Conservation (phyloP, 2,888 invertebrate genomes). For the Agrenia bidenticulata region DNA sequence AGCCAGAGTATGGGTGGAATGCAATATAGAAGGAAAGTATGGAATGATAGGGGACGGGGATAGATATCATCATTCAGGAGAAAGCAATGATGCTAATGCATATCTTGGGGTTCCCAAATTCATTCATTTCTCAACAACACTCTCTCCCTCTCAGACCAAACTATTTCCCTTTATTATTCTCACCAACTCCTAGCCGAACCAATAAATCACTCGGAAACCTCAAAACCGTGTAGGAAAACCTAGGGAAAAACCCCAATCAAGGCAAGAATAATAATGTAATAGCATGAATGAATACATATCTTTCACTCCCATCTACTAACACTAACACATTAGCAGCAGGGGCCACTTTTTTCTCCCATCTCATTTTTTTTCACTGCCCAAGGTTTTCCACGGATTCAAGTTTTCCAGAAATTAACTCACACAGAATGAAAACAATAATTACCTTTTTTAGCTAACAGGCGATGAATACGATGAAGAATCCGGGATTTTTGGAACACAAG, state of each 20-base stretch:
- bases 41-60: no score
- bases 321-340: background rate
- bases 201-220: constrained; percentile 11
- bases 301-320: background rate
- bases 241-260: background rate
- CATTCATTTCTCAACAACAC: constrained; percentile 16
- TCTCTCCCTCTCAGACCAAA: background rate
- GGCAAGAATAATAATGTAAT: background rate
- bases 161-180: constrained; percentile 14
- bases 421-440: no score
- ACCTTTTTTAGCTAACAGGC: no score
- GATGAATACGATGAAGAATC: no score
- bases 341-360: no score
- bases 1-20: no score
- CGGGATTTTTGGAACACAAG: no score
- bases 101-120: background rate
- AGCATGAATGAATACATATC: background rate
- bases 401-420: no score
- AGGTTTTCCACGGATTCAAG: no score
- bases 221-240: constrained; percentile 2
- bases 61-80: constrained; percentile 9
- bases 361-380: no score
- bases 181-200: background rate
- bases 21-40: no score
- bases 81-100: constrained; percentile 14